Percentiles rank a stretch among this genome's conserved stretches.
phyloP scores from a whole-genome alignment of 1,140 invertebrate species.

The Planococcus citri region DNA sequence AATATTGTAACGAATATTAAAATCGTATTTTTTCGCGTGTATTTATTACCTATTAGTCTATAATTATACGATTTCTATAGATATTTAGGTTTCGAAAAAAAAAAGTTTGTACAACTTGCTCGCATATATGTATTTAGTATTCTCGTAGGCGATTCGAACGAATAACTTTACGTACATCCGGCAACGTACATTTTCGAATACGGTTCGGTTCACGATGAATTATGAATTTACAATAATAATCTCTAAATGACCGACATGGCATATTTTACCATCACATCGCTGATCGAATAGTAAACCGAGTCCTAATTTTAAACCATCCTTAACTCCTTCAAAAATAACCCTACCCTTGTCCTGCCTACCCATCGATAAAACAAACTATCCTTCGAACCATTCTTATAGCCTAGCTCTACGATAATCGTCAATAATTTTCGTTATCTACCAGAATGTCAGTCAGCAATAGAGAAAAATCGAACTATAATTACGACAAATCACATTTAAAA shows the following conservation, averaged over 20 bases:
- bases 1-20: slow-evolving; percentile 8
- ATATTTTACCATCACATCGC: neutral
- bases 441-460: too few species aligned
- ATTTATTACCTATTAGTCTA: too few species aligned
- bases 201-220: neutral
- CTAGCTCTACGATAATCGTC: too few species aligned
- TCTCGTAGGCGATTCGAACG: neutral
- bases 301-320: neutral
- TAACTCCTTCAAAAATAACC: too few species aligned
- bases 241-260: neutral
- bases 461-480: neutral
- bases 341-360: too few species aligned
- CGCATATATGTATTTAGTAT: neutral
- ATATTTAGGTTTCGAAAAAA: too few species aligned
- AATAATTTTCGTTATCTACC: too few species aligned
- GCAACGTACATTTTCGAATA: neutral
- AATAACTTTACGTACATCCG: neutral
- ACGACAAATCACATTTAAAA: neutral
- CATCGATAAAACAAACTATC: too few species aligned
- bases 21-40: neutral
- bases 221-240: neutral
- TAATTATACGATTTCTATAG: too few species aligned
- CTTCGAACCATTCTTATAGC: too few species aligned
- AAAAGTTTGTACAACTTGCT: too few species aligned
- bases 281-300: neutral